Conservation (phyloP, 1,140 invertebrate species). For the Seison nebaliae region DNA sequence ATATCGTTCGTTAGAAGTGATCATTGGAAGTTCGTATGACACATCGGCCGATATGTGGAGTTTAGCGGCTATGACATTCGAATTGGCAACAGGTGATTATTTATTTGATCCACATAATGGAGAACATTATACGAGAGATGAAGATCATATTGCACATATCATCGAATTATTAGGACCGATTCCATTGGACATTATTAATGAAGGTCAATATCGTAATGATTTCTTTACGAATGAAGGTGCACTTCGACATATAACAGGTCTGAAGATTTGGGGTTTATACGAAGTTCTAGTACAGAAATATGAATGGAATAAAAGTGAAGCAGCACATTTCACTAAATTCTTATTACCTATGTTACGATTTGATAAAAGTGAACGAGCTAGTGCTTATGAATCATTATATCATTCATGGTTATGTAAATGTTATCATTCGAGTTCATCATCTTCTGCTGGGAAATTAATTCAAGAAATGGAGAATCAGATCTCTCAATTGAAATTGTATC, state of each 20-base stretch:
- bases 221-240: conserved; percentile 44
- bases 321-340: conserved; percentile 63
- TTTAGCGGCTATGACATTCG: conserved; percentile 94
- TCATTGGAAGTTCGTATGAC: conserved; percentile 69
- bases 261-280: conserved; percentile 51
- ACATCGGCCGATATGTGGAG: conserved; percentile 92
- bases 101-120: conserved; percentile 85
- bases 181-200: conserved; percentile 56
- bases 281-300: conserved; percentile 79
- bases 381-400: conserved; percentile 63
- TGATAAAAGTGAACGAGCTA: conserved; percentile 61
- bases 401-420: conserved; percentile 49
- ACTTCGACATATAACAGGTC: neutral
- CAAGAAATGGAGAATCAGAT: neutral
- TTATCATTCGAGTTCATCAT: neutral
- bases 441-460: neutral
- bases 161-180: conserved; percentile 86
- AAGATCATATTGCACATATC: conserved; percentile 92
- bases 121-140: conserved; percentile 51
- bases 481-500: neutral
- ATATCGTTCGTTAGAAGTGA: conserved; percentile 76
- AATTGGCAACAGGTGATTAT: conserved; percentile 91
- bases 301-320: conserved; percentile 56
- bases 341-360: conserved; percentile 74
- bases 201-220: conserved; percentile 62